Evolutionary conservation across 1,140 invertebrate species (phyloP).

Genomic region (Drosophila cardini): DNA sequence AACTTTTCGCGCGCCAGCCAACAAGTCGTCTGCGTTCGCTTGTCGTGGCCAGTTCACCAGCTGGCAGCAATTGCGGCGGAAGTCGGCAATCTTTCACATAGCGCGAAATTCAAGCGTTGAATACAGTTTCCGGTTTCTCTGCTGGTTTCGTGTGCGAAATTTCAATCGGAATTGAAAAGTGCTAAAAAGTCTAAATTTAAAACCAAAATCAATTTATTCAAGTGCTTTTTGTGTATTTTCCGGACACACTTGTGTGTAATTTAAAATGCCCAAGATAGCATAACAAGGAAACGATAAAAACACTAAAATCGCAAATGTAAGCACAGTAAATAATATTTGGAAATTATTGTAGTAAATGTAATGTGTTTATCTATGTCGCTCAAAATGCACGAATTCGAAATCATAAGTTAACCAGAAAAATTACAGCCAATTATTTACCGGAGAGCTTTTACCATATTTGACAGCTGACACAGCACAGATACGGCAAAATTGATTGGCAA

Average conservation of each 20-base stretch:
- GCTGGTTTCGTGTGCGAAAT: slow-evolving; percentile 24
- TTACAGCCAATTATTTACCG: slow-evolving; percentile 27
- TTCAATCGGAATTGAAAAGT: slow-evolving; percentile 20
- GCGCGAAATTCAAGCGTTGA: slow-evolving; percentile 62
- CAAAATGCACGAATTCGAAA: slow-evolving; percentile 46
- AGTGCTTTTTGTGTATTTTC: slow-evolving; percentile 54
- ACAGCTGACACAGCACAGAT: slow-evolving; percentile 49
- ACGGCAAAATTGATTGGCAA: slow-evolving; percentile 33
- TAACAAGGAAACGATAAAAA: slow-evolving; percentile 57
- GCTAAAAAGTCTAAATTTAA: slow-evolving; percentile 56
- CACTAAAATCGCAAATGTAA: slow-evolving; percentile 47
- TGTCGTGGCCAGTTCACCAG: slow-evolving; percentile 56
- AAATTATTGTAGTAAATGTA: slow-evolving; percentile 40
- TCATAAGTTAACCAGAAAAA: slow-evolving; percentile 62
- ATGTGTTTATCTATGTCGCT: slow-evolving; percentile 65
- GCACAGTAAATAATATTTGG: slow-evolving; percentile 67
- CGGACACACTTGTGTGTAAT: slow-evolving; percentile 23
- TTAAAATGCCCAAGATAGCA: slow-evolving; percentile 11
- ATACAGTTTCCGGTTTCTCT: slow-evolving; percentile 63
- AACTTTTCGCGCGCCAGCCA: slow-evolving; percentile 72
- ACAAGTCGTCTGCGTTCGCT: slow-evolving; percentile 73
- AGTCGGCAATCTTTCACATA: slow-evolving; percentile 38
- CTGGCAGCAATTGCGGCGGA: slow-evolving; percentile 40
- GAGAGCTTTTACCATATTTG: slow-evolving; percentile 28
- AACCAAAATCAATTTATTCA: slow-evolving; percentile 47